Base-by-base conservation (phyloP, 1,140 invertebrate species). In the Zaprionus nigranus region DNA sequence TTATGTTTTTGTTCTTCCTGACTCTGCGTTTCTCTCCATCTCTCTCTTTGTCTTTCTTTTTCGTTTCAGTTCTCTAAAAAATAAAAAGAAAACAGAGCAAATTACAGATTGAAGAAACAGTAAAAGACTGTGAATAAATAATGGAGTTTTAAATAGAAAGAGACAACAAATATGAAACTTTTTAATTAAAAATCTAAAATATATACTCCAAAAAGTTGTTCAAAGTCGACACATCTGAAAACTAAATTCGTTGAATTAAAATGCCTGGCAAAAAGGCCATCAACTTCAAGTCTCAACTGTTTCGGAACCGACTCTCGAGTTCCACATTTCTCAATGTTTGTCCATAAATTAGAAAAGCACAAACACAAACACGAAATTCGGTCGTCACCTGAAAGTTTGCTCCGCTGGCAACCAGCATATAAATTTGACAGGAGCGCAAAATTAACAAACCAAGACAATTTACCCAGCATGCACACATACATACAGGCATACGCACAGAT, bases 381-480 rank as follows among this genome's bases (percentile, higher is more conserved):
- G 78, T 60, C 61, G 77, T 64, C 75, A 75, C 66, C 53, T 36
- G 66, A 82, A 86, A 86, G 69, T 87, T 87, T 78, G 57, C 74
- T 60, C 38, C 38, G 40, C 38, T 57, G 80, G 84, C 78, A 88
- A 87, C 83, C 83, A 84, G 84, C 83, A 88, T 88, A 87, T 87
- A 87, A 81, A 88, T 87, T 87, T 84, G 81, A 81, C 84, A 88
- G 84, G 54, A 79, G 71, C 62, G 75, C 77, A 88, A 84, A 88
- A 88, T 88, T 84, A 88, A 84, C 85, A 88, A 88, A 88, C 85
- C 84, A 75, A 88, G 81, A 76, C 74, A 88, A 84, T 81, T 84
- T 81, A 54, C 70, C 46, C 74, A 65, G 46, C 78, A 24, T n/a
- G n/a, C n/a, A n/a, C n/a, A n/a, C 78, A 24, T 40, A 5, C 59